phyloP scores from a whole-genome alignment of 2,113 vertebrate species.

The Syrmaticus mikado region DNA sequence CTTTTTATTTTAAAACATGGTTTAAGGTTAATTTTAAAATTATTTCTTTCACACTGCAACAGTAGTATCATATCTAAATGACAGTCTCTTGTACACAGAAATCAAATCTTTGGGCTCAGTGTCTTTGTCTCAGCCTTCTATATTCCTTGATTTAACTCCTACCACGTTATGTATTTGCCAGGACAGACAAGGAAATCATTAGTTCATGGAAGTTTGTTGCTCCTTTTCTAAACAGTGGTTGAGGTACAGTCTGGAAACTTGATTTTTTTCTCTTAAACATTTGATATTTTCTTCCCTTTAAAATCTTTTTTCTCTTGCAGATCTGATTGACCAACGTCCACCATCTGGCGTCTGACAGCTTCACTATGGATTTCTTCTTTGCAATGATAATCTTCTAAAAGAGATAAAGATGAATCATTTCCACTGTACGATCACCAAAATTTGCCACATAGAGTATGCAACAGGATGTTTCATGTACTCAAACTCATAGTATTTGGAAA shows the following conservation, averaged over 20 bases:
- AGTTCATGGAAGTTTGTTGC: neutral
- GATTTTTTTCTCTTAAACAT: neutral
- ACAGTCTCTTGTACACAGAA: neutral
- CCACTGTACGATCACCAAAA: neutral
- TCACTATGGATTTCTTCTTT: neutral
- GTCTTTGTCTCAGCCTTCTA: accelerated
- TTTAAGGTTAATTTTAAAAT: neutral
- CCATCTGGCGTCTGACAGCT: neutral
- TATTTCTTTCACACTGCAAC: neutral
- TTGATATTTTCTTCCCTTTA: neutral
- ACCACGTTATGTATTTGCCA: neutral
- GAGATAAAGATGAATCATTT: accelerated
- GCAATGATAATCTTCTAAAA: neutral
- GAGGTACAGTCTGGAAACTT: neutral
- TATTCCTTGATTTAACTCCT: neutral
- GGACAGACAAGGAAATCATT: neutral
- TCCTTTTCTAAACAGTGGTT: neutral
- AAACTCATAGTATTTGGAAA: neutral
- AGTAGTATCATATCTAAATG: neutral
- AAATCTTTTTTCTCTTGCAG: neutral
- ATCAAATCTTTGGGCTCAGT: neutral
- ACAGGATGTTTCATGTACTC: neutral
- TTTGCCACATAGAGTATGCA: neutral
- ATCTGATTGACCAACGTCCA: accelerated
- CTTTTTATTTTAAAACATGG: neutral